phyloP scores from a whole-genome alignment of 2,888 invertebrate genomes.

The Scaptomyza flava region DNA sequence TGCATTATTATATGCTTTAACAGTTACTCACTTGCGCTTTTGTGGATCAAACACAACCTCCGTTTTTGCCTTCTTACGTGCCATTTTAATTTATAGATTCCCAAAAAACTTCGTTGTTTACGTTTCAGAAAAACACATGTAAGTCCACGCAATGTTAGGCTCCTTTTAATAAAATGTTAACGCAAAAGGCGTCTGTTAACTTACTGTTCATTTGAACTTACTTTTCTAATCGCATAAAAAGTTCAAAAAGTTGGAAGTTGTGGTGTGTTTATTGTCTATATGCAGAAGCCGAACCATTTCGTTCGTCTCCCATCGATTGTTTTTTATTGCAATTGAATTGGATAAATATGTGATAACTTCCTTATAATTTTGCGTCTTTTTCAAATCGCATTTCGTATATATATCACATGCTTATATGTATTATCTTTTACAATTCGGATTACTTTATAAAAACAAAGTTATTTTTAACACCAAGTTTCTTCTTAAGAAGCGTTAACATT shows the following conservation, averaged over 20 bases:
- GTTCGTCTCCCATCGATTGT: slow-evolving; percentile 18
- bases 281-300: slow-evolving; percentile 11
- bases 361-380: slow-evolving; percentile 53
- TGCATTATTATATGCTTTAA: neutral
- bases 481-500: slow-evolving; percentile 77
- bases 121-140: slow-evolving; percentile 40
- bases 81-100: slow-evolving; percentile 52
- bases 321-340: slow-evolving; percentile 47
- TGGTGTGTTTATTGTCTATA: slow-evolving; percentile 19
- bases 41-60: slow-evolving; percentile 87
- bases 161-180: neutral
- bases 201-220: neutral
- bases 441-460: slow-evolving; percentile 52
- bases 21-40: slow-evolving; percentile 86
- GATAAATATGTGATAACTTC: slow-evolving; percentile 21
- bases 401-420: slow-evolving; percentile 75
- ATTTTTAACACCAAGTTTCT: slow-evolving; percentile 71
- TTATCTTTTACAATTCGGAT: slow-evolving; percentile 59
- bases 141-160: slow-evolving; percentile 22
- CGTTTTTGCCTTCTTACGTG: slow-evolving; percentile 69
- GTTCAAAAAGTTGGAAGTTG: neutral
- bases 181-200: neutral
- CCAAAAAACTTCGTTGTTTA: slow-evolving; percentile 52
- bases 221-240: neutral
- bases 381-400: slow-evolving; percentile 71